Evolutionary conservation across 1,140 invertebrate species (phyloP), one percentile per base, ranked within the genome.

Genomic region (Diorhabda elongata): DNA sequence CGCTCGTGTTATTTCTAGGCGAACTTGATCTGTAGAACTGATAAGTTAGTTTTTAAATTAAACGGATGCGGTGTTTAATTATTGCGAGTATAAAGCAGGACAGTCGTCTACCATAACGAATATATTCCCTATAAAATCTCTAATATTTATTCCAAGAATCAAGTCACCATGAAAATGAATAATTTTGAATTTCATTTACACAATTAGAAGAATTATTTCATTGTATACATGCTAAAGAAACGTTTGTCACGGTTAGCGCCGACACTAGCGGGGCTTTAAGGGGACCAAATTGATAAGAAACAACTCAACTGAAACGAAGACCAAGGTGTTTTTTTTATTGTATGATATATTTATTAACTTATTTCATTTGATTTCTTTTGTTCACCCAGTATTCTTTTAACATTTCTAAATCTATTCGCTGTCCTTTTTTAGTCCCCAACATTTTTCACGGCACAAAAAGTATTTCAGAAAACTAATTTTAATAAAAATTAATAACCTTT

Each of bases 71-170:
- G 69, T 70, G 63, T 71, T 77, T 77, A 77, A 76, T 76, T 76
- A 74, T 71, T 64, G 65, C 69, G 52, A 70, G 69, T 73, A 73
- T 71, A 64, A 68, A 73, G 74, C 75, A 76, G 76, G 76, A 76
- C 74, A 77, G 63, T 75, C 74, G 72, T 70, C 72, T 47, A 77
- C 72, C 76, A 77, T 74, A 77, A 76, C 76, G 76, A 76, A 77
- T 77, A 75, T 77, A 77, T 77, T 77, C 76, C 69, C 73, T 74
- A 71, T 74, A 72, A 74, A 75, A 75, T 75, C 72, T 75, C 72
- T 74, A 74, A 75, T 75, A 75, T 75, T 74, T 71, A 75, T 75
- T 74, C 68, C 69, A 52, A 69, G 71, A 69, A 73, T 71, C 72
- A 74, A 73, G 73, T 74, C 73, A 71, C 73, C 69, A 75, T 74